Conservation (phyloP, 2,888 invertebrate genomes). For the Latrodectus elegans region DNA sequence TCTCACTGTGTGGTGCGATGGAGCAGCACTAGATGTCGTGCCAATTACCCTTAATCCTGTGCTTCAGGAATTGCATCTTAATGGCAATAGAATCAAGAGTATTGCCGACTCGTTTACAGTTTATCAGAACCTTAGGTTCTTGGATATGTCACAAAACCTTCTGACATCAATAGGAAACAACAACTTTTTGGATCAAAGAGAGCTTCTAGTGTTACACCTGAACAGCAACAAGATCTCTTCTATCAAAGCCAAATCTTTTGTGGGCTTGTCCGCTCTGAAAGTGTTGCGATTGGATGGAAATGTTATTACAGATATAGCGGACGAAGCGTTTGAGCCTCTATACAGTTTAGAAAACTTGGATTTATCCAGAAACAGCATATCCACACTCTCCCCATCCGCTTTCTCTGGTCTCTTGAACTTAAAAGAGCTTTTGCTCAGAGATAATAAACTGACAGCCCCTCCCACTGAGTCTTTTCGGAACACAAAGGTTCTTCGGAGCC, state of each 20-base stretch:
- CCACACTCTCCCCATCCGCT: slow-evolving; percentile 83
- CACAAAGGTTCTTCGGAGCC: slow-evolving; percentile 83
- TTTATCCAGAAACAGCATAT: slow-evolving; percentile 86
- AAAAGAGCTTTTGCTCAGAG: slow-evolving; percentile 84
- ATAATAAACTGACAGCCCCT: slow-evolving; percentile 86
- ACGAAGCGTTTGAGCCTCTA: slow-evolving; percentile 73
- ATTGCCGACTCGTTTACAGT: slow-evolving; percentile 84
- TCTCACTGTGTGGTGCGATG: slow-evolving; percentile 85
- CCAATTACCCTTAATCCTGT: slow-evolving; percentile 90
- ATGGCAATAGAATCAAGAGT: slow-evolving; percentile 87
- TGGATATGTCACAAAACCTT: slow-evolving; percentile 89
- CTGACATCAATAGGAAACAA: slow-evolving; percentile 85
- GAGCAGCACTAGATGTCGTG: slow-evolving; percentile 86
- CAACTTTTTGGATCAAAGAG: slow-evolving; percentile 86
- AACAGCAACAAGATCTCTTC: slow-evolving; percentile 85
- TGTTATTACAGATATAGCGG: slow-evolving; percentile 60
- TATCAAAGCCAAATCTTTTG: slow-evolving; percentile 84
- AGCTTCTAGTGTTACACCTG: slow-evolving; percentile 84
- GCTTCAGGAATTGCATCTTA: slow-evolving; percentile 82
- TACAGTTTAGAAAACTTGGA: slow-evolving; percentile 84
- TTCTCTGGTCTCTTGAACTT: slow-evolving; percentile 85
- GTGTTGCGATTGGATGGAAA: slow-evolving; percentile 77
- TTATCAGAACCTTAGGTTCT: slow-evolving; percentile 84
- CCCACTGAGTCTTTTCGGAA: slow-evolving; percentile 86
- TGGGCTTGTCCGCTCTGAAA: slow-evolving; percentile 84